Evolutionary conservation across 2,888 invertebrate species (phyloP), one percentile per base, ranked within the genome.

Genomic region (Gisinianus flammeolus): DNA sequence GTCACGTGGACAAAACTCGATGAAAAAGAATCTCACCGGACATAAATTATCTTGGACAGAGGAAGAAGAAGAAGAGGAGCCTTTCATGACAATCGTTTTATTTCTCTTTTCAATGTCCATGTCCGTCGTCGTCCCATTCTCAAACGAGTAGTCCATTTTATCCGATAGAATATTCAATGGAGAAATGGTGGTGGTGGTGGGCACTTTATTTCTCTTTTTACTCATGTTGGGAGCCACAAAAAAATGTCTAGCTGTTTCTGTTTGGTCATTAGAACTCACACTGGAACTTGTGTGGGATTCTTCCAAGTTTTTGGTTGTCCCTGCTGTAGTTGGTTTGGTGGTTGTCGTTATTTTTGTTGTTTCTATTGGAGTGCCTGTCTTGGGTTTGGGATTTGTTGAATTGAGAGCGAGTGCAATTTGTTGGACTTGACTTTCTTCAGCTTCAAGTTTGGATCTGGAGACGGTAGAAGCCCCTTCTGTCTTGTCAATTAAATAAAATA

Each of bases 1-100:
- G 77, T 77, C 77, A 26, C 72, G 35, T 19, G 77, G 77, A 72
- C 77, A 77, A 67, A 77, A 77, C 35, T 72, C 66, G 72, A 77
- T 54, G 72, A 77, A 66, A 77, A 77, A 77, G 77, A 77, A 77
- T 72, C 77, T 72, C 56, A 77, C 72, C 54, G 77, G 77, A 66
- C 77, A 77, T 16, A 72, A 54, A 66, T 72, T 54, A 66, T 77
- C 77, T 76, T 69, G 31, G 56, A 16, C 6, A 68, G 22, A 72
- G 56, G 31, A n/a, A 22, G 67, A 64, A 26, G 33, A 24, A 22
- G 62, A 24, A 26, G n/a, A 5, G 22, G 22, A 72, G 35, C 44
- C n/a, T 73, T 54, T 73, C 33, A 62, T 30, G 33, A 8, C 12
- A 31, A 58, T 58, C 52, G 74, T 74, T 74, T 52, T 74, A 74